Evolutionary conservation across 2,797 vertebrate species (phyloP).

Genomic region (Cossypha heuglini): DNA sequence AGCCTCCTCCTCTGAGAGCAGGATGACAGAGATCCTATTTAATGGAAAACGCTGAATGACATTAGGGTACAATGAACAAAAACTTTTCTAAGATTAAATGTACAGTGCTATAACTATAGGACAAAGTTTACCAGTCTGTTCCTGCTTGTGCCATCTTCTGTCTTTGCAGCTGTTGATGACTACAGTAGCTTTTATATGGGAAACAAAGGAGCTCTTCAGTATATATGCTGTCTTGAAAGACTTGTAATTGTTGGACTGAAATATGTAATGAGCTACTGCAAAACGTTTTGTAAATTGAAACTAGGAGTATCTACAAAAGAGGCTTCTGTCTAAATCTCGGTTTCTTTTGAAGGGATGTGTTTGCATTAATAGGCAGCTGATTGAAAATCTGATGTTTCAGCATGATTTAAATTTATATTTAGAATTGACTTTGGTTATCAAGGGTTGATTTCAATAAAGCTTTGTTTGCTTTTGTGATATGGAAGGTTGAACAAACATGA

Average conservation of each 20-base stretch:
- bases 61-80: constrained; percentile 54
- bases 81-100: constrained; percentile 62
- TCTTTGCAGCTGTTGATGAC: constrained; percentile 84
- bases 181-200: constrained; percentile 77
- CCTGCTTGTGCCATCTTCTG: constrained; percentile 82
- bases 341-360: neutral
- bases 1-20: neutral
- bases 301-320: neutral
- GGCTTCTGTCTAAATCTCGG: neutral
- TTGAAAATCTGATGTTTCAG: constrained; percentile 5
- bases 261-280: constrained; percentile 55
- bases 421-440: neutral
- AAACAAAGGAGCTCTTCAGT: constrained; percentile 80
- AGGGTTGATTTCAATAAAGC: neutral
- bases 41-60: constrained; percentile 29
- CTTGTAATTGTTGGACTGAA: constrained; percentile 69
- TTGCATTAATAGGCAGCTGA: neutral
- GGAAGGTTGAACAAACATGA: neutral
- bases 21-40: constrained; percentile 55
- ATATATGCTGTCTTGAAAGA: constrained; percentile 58
- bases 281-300: constrained; percentile 31
- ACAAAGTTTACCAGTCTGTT: constrained; percentile 72
- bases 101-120: constrained; percentile 56
- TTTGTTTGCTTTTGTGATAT: neutral
- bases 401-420: neutral